Evolutionary conservation across 2,797 vertebrate species (phyloP), one percentile per base, ranked within the genome.

Genomic region (Novumbra hubbsi): DNA sequence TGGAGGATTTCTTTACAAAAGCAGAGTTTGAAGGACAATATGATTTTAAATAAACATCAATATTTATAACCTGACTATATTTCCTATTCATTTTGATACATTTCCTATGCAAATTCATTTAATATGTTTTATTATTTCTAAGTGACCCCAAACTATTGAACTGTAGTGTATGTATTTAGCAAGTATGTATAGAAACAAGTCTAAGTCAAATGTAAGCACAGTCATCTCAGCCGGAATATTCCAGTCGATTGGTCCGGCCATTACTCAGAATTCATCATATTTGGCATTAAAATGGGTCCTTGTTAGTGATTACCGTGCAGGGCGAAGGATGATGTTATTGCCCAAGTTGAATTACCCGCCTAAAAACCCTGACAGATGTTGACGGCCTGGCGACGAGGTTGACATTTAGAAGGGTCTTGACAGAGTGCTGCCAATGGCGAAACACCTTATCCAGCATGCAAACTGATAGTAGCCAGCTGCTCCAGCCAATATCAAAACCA

Each of bases 141-240:
- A 38, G 34, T 38, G 34, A 38, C 34, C 34, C 2, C 34, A 38
- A 38, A 75, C 79, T 82, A 78, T 45, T 9, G 79, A 85, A 38
- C 34, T 38, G 34, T 3, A 38, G 34, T 38, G 34, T 38, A 45
- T 45, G 12, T 45, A 45, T 45, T 11, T 45, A 45, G 41, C 3
- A 14, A 11, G 1, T 45, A 45, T 45, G 41, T 14, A 45, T 6
- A 45, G 41, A 11, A 45, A 11, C 41, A 41, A 45, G 41, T 45
- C 41, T 2, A 1, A 45, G 65, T 34, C 67, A 2, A 32, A 49
- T 2, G n/a, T 21, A 68, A 14, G 2, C 14, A 73, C 80, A 57
- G 19, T 55, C 1, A 50, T 75, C 84, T 77, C 80, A 28, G 28
- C 52, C 71, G 80, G 78, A 86, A 87, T 85, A 88, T 88, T 87